A percentile compares a stretch with the other conserved stretches of the same genome.
Evolutionary conservation across 2,797 vertebrate genomes (phyloP).

Genomic region (Trematomus bernacchii): DNA sequence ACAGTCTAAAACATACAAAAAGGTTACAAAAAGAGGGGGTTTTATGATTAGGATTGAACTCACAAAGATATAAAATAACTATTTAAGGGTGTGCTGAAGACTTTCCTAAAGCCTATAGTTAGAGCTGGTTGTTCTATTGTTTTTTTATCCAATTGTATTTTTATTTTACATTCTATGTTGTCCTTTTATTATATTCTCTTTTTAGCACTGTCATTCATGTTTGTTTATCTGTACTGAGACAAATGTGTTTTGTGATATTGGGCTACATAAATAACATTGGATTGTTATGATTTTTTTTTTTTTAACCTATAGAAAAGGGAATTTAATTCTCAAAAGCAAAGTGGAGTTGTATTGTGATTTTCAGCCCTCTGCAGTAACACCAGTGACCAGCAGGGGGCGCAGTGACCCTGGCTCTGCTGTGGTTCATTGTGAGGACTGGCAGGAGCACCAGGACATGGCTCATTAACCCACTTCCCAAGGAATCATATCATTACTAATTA

Average conservation of each 20-base stretch:
- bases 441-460: constrained; percentile 51
- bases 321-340: not conserved
- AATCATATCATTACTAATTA: constrained; percentile 40
- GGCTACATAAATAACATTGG: no score
- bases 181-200: no score
- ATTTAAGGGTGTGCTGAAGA: no score
- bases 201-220: no score
- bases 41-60: not conserved
- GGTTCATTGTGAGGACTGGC: constrained; percentile 19
- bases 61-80: not conserved
- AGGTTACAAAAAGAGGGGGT: no score
- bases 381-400: constrained; percentile 64
- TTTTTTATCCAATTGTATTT: no score
- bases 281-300: not conserved
- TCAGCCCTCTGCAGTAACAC: constrained; percentile 15
- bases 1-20: not conserved
- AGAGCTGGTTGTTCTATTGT: no score
- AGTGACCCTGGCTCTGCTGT: constrained; percentile 2
- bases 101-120: no score
- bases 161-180: no score
- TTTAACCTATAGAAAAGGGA: not conserved
- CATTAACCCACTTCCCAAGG: constrained; percentile 52
- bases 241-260: no score
- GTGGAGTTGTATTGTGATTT: not conserved
- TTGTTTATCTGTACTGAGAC: no score